phyloP scores from a whole-genome alignment of 2,888 invertebrate species.

The Netelia virgata region DNA sequence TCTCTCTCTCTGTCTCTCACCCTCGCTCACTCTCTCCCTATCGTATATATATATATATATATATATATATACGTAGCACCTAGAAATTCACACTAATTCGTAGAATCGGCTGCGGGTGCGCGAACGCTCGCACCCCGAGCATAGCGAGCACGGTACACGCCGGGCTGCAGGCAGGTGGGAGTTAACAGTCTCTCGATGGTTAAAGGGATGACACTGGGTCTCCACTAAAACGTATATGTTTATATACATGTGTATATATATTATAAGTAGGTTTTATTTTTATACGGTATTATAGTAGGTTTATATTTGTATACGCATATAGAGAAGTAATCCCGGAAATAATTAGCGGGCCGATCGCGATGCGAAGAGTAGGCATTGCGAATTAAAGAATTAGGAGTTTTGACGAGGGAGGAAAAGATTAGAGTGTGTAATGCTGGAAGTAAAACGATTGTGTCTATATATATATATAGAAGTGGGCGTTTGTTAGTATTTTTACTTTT shows the following conservation, averaged over 20 bases:
- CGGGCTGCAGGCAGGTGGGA: slow-evolving; percentile 40
- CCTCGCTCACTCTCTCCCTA: background rate
- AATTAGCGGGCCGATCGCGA: too few relatives aligned
- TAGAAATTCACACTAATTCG: slow-evolving; percentile 26
- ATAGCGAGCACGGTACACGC: slow-evolving; percentile 30
- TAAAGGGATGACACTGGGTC: background rate
- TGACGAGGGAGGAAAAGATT: too few relatives aligned
- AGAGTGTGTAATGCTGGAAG: too few relatives aligned
- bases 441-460: too few relatives aligned
- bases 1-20: background rate
- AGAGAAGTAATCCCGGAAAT: too few relatives aligned
- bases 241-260: slow-evolving; percentile 1
- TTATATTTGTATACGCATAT: background rate
- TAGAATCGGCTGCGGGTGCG: slow-evolving; percentile 32
- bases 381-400: too few relatives aligned
- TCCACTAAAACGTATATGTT: background rate
- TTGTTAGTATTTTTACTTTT: too few relatives aligned
- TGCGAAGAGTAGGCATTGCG: too few relatives aligned
- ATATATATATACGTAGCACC: background rate
- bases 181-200: slow-evolving; percentile 26
- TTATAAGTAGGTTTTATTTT: too few relatives aligned
- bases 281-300: too few relatives aligned
- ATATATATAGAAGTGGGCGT: too few relatives aligned
- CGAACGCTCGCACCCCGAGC: slow-evolving; percentile 40
- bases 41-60: background rate